These are phyloP conservation scores for Diarsia brunnea DNA, from an alignment of 2,888 invertebrate species.

Conservation along the genomic window DNA sequence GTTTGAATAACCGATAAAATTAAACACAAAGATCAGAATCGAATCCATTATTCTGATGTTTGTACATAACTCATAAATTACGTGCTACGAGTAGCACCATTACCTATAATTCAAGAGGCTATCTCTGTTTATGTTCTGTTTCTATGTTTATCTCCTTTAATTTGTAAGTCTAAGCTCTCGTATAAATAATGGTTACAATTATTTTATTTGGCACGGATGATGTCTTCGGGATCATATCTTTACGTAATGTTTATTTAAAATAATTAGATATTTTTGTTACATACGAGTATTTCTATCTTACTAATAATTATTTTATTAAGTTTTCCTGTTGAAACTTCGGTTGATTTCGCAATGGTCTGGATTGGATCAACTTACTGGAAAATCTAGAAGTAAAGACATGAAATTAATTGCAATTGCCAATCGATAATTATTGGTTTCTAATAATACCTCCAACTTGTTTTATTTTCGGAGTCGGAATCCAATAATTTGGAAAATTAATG, in stretches of 20 bases:
- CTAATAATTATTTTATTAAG: conserved; percentile 1
- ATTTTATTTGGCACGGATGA: conserved; percentile 67
- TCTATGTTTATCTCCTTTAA: conserved; percentile 43
- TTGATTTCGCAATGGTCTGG: conserved; percentile 3
- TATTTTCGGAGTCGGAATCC: conserved; percentile 31
- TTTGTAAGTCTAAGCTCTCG: conserved; percentile 35
- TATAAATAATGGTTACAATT: conserved; percentile 65
- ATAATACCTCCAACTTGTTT: conserved; percentile 5
- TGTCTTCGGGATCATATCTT: conserved; percentile 27
- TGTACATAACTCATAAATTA: conserved; percentile 36
- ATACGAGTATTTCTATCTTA: conserved; percentile 3
- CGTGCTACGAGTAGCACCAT: conserved; percentile 11
- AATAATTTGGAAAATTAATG: conserved; percentile 41
- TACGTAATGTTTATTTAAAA: conserved; percentile 14
- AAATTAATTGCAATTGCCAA: not conserved
- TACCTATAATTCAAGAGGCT: conserved; percentile 38
- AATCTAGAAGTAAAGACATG: not conserved
- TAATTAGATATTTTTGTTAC: conserved; percentile 9
- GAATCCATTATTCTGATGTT: not conserved
- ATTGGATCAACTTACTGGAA: not conserved
- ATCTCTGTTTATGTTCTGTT: conserved; percentile 47
- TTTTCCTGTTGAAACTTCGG: not conserved
- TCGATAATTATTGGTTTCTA: not conserved
- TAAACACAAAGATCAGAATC: not conserved
- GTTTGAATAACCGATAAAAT: conserved; percentile 17